phyloP scores from a whole-genome alignment of 2,797 vertebrate species.

The Euthynnus affinis region DNA sequence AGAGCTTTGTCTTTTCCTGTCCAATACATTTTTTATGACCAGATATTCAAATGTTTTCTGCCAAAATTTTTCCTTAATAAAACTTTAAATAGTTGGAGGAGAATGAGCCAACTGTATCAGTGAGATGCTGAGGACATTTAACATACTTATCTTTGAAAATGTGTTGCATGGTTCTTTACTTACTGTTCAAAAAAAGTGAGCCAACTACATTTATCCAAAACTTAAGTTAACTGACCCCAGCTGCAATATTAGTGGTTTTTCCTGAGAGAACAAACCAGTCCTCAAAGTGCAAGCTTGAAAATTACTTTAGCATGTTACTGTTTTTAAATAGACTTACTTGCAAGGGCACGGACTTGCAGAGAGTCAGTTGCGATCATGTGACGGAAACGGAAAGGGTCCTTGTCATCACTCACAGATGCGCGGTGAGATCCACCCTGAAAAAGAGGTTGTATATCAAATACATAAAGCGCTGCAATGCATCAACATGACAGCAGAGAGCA shows the following conservation, averaged over 20 bases:
- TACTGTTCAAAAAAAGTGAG: background rate
- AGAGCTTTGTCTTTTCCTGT: slow-evolving; percentile 7
- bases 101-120: background rate
- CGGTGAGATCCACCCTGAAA: slow-evolving; percentile 92
- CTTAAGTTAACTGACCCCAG: background rate
- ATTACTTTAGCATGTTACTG: background rate
- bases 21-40: background rate
- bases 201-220: background rate
- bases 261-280: background rate
- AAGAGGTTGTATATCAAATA: background rate
- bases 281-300: background rate
- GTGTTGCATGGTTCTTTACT: background rate
- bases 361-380: slow-evolving; percentile 96
- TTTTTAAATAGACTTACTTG: slow-evolving; percentile 81
- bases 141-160: background rate
- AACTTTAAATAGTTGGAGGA: background rate
- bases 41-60: slow-evolving; percentile 17
- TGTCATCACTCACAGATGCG: slow-evolving; percentile 91
- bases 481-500: slow-evolving; percentile 58
- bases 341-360: slow-evolving; percentile 91
- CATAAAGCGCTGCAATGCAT: slow-evolving; percentile 40
- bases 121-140: background rate
- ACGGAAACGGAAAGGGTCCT: slow-evolving; percentile 94
- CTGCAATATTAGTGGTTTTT: background rate
- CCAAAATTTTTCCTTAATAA: background rate